These are phyloP conservation scores for Cyphomyrus plagiostoma DNA, from an alignment of 2,113 vertebrate genomes.

Conservation along the genomic window DNA sequence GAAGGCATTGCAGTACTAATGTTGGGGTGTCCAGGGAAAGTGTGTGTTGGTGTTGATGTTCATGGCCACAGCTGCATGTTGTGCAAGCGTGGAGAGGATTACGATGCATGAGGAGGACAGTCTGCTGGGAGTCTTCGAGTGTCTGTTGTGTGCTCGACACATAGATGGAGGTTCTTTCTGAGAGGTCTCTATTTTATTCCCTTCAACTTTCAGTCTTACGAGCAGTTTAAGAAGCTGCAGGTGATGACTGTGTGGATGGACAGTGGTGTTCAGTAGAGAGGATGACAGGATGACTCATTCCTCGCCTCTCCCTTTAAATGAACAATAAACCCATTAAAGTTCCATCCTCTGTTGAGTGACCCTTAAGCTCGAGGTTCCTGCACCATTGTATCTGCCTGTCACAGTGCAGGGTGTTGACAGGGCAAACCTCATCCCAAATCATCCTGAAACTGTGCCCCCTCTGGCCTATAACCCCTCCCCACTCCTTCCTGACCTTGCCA, in stretches of 20 bases:
- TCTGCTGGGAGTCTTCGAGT: background rate
- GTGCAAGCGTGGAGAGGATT: background rate
- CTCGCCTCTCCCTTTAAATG: background rate
- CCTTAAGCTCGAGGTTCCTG: slow-evolving; percentile 44
- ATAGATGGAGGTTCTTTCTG: background rate
- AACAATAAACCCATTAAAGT: slow-evolving; percentile 24
- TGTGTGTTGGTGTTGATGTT: background rate
- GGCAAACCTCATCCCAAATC: slow-evolving; percentile 37
- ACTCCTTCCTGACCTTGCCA: slow-evolving; percentile 12
- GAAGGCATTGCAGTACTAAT: background rate
- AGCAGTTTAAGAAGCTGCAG: background rate
- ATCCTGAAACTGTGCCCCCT: slow-evolving; percentile 39
- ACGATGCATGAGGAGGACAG: background rate
- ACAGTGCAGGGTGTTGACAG: slow-evolving; percentile 33
- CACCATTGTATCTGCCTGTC: slow-evolving; percentile 42
- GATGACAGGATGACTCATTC: background rate
- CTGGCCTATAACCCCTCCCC: slow-evolving; percentile 19
- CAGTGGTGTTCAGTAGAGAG: background rate
- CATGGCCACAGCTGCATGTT: background rate
- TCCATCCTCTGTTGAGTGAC: slow-evolving; percentile 5
- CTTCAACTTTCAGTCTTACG: background rate
- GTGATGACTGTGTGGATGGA: background rate
- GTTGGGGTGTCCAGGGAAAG: background rate
- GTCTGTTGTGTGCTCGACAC: background rate
- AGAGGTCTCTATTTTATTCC: background rate